Conservation (phyloP, 2,113 vertebrate species). For the Triplophysa siluroides region DNA sequence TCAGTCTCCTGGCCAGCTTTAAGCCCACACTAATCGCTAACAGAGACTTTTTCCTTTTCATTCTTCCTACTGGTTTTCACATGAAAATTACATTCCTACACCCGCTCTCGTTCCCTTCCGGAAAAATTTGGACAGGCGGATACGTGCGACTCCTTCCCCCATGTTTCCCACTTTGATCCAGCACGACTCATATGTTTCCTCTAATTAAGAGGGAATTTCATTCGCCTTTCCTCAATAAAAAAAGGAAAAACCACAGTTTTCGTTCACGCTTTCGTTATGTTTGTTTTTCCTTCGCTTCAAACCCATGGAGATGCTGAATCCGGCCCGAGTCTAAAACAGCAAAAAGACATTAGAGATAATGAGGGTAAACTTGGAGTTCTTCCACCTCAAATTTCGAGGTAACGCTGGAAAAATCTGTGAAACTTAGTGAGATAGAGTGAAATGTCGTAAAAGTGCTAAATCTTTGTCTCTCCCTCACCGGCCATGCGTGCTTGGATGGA, state of each 20-base stretch:
- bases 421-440: constrained; percentile 38
- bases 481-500: constrained; percentile 34
- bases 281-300: constrained; percentile 33
- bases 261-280: not conserved
- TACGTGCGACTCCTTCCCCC: constrained; percentile 39
- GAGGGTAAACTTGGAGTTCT: constrained; percentile 36
- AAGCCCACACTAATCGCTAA: constrained; percentile 54
- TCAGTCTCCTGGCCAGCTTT: constrained; percentile 42
- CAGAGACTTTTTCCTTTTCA: constrained; percentile 20
- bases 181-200: constrained; percentile 37
- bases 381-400: constrained; percentile 38
- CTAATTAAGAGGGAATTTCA: constrained; percentile 42
- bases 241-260: constrained; percentile 4
- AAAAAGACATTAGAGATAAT: constrained; percentile 35
- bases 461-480: constrained; percentile 30
- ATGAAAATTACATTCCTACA: constrained; percentile 33
- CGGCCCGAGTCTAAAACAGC: constrained; percentile 4
- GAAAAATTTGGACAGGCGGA: constrained; percentile 25
- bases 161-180: constrained; percentile 52
- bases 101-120: constrained; percentile 23
- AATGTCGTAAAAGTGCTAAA: constrained; percentile 25
- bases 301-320: constrained; percentile 21
- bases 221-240: constrained; percentile 33
- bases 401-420: constrained; percentile 40
- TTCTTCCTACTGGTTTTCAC: constrained; percentile 37